Conservation (phyloP, 1,140 invertebrate species). For the Heliconius melpomene region DNA sequence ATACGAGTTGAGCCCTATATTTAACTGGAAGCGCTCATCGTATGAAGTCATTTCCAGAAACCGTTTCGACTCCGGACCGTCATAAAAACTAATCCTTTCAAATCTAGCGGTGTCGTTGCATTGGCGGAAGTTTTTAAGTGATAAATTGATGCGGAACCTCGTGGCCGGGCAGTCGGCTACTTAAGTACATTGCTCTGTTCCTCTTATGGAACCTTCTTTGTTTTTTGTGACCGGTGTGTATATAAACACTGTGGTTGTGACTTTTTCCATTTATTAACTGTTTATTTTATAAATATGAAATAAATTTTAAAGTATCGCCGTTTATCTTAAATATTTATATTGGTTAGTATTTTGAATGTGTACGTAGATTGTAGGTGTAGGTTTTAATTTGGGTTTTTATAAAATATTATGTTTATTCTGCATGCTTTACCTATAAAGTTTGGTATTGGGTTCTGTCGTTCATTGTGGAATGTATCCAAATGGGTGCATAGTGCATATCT, state of each 20-base stretch:
- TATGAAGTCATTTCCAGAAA: conserved; percentile 48
- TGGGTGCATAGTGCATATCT: too few species aligned
- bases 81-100: conserved; percentile 53
- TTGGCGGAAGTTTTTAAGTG: conserved; percentile 77
- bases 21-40: conserved; percentile 32
- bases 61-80: conserved; percentile 44
- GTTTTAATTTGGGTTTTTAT: too few species aligned
- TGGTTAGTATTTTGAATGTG: too few species aligned
- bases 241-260: conserved; percentile 43
- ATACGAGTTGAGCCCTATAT: conserved; percentile 32
- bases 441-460: too few species aligned
- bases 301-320: neutral
- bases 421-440: too few species aligned
- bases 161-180: conserved; percentile 46
- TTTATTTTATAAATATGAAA: neutral
- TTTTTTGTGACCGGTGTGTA: conserved; percentile 34
- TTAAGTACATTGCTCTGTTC: conserved; percentile 65
- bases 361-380: too few species aligned
- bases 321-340: too few species aligned
- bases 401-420: too few species aligned
- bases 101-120: conserved; percentile 49
- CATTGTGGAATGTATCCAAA: too few species aligned
- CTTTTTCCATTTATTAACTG: conserved; percentile 40
- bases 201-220: conserved; percentile 35
- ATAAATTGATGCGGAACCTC: conserved; percentile 77